These are phyloP conservation scores for Cydia fagiglandana DNA, from an alignment of 1,140 invertebrate species.

Conservation along the genomic window DNA sequence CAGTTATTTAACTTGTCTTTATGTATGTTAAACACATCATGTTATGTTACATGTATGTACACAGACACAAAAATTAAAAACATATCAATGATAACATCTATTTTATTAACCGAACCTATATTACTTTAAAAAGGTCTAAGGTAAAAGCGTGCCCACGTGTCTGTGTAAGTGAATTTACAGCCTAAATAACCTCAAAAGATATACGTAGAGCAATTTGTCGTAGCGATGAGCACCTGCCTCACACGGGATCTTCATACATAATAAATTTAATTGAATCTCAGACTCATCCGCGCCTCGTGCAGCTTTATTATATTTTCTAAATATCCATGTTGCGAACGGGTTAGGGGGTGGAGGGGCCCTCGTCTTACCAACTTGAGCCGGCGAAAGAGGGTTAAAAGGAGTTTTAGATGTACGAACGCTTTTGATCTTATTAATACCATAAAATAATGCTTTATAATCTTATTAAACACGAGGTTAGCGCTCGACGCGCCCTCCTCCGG, in stretches of 20 bases:
- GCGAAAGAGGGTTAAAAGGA: slow-evolving; percentile 73
- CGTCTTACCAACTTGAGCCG: slow-evolving; percentile 51
- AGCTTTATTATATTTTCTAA: slow-evolving; percentile 72
- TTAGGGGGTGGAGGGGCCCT: slow-evolving; percentile 45
- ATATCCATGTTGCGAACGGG: slow-evolving; percentile 67
- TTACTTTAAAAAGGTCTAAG: background rate
- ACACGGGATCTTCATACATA: slow-evolving; percentile 74
- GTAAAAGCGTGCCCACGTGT: background rate
- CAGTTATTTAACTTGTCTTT: too few species aligned
- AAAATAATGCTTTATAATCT: slow-evolving; percentile 85
- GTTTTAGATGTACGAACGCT: slow-evolving; percentile 75
- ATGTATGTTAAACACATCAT: too few species aligned
- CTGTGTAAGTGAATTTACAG: slow-evolving; percentile 20
- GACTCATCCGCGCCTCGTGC: slow-evolving; percentile 66
- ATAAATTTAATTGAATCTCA: slow-evolving; percentile 78
- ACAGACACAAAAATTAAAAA: too few species aligned
- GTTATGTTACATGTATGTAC: too few species aligned
- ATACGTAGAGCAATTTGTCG: slow-evolving; percentile 62
- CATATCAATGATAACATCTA: background rate
- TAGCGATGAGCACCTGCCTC: slow-evolving; percentile 66
- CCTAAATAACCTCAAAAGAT: slow-evolving; percentile 45
- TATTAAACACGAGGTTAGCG: slow-evolving; percentile 84
- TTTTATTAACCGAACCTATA: background rate
- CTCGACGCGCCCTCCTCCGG: slow-evolving; percentile 59
- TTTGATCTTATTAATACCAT: slow-evolving; percentile 82